A percentile compares a stretch with the other conserved stretches of the same genome.
Evolutionary conservation across 2,888 invertebrate genomes (phyloP).

Genomic region (Cataglyphis rosenhaueri): DNA sequence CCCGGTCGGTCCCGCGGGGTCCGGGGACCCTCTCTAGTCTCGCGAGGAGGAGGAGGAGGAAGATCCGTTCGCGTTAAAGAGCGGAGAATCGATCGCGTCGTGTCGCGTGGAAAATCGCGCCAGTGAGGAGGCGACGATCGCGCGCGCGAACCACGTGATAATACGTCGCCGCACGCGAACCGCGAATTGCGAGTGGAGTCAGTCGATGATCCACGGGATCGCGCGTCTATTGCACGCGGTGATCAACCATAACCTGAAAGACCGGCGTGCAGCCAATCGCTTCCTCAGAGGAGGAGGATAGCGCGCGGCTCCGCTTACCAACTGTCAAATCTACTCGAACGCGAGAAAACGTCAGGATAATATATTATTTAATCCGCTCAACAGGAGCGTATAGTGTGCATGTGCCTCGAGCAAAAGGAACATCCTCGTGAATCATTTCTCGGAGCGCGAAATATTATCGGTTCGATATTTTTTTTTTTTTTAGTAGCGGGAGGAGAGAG

Average conservation of each 20-base stretch:
- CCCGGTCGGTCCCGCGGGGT: slow-evolving; percentile 62
- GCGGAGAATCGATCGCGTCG: neutral
- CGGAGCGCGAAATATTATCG: slow-evolving; percentile 31
- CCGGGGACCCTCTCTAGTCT: slow-evolving; percentile 46
- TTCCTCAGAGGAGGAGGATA: neutral
- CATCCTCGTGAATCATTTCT: slow-evolving; percentile 43
- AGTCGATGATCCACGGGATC: slow-evolving; percentile 70
- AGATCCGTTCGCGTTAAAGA: too few species aligned
- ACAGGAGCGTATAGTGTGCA: too few species aligned
- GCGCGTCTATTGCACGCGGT: slow-evolving; percentile 52
- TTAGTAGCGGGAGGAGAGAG: slow-evolving; percentile 28
- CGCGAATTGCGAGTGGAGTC: slow-evolving; percentile 53
- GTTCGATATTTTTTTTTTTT: too few species aligned
- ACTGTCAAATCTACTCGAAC: neutral
- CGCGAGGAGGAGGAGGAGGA: too few species aligned
- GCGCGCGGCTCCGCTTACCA: neutral
- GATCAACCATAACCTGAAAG: slow-evolving; percentile 76
- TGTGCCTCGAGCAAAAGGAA: too few species aligned
- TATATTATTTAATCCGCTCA: neutral
- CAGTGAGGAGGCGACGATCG: slow-evolving; percentile 55
- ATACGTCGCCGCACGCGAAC: slow-evolving; percentile 62
- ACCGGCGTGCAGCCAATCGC: neutral
- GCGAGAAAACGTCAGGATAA: neutral
- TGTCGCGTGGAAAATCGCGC: slow-evolving; percentile 56
- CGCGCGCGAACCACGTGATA: slow-evolving; percentile 79